phyloP scores from a whole-genome alignment of 2,797 vertebrate species.

The Xiphorhynchus erythropygius region DNA sequence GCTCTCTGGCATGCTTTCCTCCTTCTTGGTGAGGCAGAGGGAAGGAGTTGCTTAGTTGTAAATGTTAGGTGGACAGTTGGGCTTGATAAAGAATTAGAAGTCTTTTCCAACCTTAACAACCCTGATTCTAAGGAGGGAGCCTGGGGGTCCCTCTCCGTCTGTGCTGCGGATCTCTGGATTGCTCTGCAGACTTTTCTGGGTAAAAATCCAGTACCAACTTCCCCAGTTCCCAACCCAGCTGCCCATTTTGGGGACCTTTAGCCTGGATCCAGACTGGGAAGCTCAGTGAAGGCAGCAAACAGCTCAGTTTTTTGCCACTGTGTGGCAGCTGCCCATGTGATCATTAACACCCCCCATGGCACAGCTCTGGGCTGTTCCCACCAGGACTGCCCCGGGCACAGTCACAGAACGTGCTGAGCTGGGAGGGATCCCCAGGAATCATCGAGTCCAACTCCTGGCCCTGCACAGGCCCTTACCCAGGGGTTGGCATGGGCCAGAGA shows the following conservation, averaged over 20 bases:
- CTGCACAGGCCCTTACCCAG: background rate
- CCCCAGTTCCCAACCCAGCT: too few relatives aligned
- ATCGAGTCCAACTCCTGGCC: background rate
- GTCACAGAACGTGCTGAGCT: background rate
- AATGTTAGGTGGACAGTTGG: background rate
- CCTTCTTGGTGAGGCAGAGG: background rate
- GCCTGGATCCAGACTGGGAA: background rate
- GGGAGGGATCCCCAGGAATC: background rate
- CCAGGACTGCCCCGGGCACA: too few relatives aligned
- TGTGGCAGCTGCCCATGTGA: background rate
- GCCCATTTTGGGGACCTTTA: background rate
- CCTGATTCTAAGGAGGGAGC: background rate
- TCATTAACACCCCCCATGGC: rapidly evolving
- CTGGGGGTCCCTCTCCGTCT: background rate
- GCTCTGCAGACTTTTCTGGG: rapidly evolving
- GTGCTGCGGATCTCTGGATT: background rate
- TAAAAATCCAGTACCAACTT: background rate
- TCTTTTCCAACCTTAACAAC: background rate
- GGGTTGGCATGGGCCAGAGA: background rate
- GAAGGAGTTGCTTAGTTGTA: background rate
- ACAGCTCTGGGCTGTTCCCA: background rate
- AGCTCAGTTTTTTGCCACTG: background rate
- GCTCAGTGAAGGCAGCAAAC: background rate
- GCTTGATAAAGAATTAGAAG: background rate
- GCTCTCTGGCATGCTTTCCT: background rate